Base-by-base conservation (phyloP, 2,113 vertebrate species). In the Puntigrus tetrazona region DNA sequence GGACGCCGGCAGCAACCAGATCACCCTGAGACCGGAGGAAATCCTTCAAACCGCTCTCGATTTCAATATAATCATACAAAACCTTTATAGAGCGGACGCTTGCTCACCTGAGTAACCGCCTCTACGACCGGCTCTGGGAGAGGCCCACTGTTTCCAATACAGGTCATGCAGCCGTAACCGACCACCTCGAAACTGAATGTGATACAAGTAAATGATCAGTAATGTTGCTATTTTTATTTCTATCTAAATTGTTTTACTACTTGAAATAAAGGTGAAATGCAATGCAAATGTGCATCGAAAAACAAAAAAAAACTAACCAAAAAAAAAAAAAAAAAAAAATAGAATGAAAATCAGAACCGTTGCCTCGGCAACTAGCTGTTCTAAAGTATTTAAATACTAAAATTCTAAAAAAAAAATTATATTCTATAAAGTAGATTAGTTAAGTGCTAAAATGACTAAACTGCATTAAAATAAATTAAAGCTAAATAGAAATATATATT, bases 131-230 rank as follows among this genome's bases (percentile, higher is more conserved):
- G 84, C 3, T 99, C 98, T 0, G 97, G 97, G 0, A 99, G 93
- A 2, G 98, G 97, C 31, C 98, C 98, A 16, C 98, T 99, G 91
- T 99, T 99, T 80, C 98, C 98, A 76, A 99, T 99, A 87, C 98
- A 99, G 3, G 98, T 99, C 98, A 99, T 99, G 88, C 98, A 99
- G 47, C 98, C 98, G 11, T 99, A 99, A 84, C 98, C 98, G 31
- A 99, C 98, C 9, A 99, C 97, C 7, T 98, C 98, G 91, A 99
- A 99, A 88, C 98, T 99, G 72, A 36, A n/a, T n/a, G n/a, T n/a
- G n/a, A n/a, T n/a, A n/a, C n/a, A n/a, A n/a, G n/a, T n/a, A n/a
- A n/a, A n/a, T n/a, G n/a, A n/a, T n/a, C n/a, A n/a, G n/a, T n/a
- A n/a, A n/a, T n/a, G n/a, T n/a, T n/a, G n/a, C n/a, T n/a, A n/a